Evolutionary conservation across 1,140 invertebrate species (phyloP).

Genomic region (Trigoniulus corallinus): DNA sequence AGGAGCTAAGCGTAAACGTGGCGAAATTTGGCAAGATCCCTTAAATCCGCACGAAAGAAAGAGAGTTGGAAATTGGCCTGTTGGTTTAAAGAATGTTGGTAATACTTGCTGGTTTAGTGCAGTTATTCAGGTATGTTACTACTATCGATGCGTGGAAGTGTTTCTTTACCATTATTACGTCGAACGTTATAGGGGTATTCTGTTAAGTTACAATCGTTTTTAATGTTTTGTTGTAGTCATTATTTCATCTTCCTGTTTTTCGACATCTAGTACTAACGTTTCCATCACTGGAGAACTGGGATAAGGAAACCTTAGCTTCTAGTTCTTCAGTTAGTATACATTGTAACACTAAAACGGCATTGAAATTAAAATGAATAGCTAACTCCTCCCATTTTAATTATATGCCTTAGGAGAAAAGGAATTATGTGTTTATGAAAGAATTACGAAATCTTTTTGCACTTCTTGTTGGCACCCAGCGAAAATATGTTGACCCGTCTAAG

Average conservation of each 20-base stretch:
- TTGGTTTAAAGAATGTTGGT: constrained; percentile 36
- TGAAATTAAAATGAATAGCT: too few species aligned
- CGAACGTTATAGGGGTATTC: neutral
- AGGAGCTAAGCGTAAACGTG: constrained; percentile 26
- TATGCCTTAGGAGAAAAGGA: constrained; percentile 22
- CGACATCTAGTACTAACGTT: constrained; percentile 28
- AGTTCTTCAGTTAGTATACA: neutral
- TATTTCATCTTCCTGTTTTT: constrained; percentile 31
- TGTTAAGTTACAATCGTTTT: constrained; percentile 1
- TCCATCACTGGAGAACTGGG: constrained; percentile 14
- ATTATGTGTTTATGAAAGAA: constrained; percentile 27
- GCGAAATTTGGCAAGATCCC: constrained; percentile 30
- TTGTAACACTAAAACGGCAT: neutral
- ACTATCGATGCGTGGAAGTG: too few species aligned
- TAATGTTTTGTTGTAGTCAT: constrained; percentile 22
- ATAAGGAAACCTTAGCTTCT: constrained; percentile 1
- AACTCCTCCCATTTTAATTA: too few species aligned
- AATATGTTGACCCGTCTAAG: constrained; percentile 33
- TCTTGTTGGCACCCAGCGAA: constrained; percentile 28
- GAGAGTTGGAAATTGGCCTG: constrained; percentile 27
- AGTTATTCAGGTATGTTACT: constrained; percentile 32
- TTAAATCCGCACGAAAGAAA: constrained; percentile 31
- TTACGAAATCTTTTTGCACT: constrained; percentile 30
- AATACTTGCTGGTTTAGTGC: constrained; percentile 38
- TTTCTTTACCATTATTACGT: neutral